These are phyloP conservation scores for Hetaerina titia DNA, from an alignment of 2,888 invertebrate species.

Conservation along the genomic window DNA sequence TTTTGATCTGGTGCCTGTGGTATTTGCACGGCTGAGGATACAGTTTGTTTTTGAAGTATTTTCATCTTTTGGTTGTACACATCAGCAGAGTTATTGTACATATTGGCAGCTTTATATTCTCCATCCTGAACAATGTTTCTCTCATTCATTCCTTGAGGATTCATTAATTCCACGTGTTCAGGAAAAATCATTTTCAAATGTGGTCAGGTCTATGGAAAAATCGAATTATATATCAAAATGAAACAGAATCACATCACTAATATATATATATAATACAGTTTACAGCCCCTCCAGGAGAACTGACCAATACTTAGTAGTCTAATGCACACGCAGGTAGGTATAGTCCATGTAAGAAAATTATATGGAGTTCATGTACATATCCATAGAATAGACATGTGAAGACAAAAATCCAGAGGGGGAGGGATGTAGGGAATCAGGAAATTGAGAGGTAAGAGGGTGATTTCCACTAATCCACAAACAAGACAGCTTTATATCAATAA, in stretches of 20 bases:
- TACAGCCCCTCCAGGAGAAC: no score
- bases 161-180: conserved; percentile 9
- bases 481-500: no score
- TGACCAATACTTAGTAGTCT: no score
- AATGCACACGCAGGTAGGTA: no score
- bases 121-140: not conserved
- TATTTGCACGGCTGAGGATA: not conserved
- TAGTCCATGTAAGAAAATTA: no score
- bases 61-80: not conserved
- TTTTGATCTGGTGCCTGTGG: not conserved
- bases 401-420: no score
- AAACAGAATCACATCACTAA: not conserved
- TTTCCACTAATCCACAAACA: no score
- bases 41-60: not conserved
- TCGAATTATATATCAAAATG: not conserved
- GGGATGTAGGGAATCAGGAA: no score
- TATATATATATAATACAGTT: not conserved
- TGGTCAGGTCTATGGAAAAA: not conserved
- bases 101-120: not conserved
- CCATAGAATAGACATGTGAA: no score
- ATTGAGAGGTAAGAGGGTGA: no score
- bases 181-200: conserved; percentile 42
- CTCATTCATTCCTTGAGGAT: conserved; percentile 23
- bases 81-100: not conserved
- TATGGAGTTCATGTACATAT: no score